Percentiles rank a stretch among this genome's conserved stretches.
phyloP scores from a whole-genome alignment of 2,888 invertebrate genomes.

The Chrysolina oricalcia region DNA sequence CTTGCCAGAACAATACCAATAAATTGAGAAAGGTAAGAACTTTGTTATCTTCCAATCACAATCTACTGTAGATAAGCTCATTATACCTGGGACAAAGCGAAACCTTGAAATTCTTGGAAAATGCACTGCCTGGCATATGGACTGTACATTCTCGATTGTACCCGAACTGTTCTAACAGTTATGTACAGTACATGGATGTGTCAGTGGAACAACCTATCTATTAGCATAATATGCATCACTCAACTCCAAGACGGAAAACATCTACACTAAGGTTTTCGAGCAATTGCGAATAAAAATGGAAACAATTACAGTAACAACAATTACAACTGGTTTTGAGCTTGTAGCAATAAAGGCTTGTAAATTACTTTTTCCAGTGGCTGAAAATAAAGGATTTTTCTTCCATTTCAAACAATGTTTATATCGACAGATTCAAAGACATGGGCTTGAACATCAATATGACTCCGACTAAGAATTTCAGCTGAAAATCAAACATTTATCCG shows the following conservation, averaged over 20 bases:
- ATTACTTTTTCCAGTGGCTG: constrained; percentile 25
- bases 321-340: constrained; percentile 16
- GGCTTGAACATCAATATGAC: background rate
- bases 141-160: constrained; percentile 19
- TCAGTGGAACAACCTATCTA: constrained; percentile 9
- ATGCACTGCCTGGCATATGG: constrained; percentile 20
- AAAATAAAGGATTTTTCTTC: constrained; percentile 12
- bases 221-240: constrained; percentile 8
- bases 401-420: background rate
- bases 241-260: constrained; percentile 12
- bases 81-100: background rate
- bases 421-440: constrained; percentile 3
- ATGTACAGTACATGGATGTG: constrained; percentile 18
- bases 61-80: background rate
- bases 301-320: constrained; percentile 2
- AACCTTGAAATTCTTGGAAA: constrained; percentile 21
- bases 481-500: constrained; percentile 18
- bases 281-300: constrained; percentile 19
- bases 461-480: constrained; percentile 20
- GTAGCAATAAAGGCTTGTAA: constrained; percentile 7
- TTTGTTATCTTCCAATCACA: background rate
- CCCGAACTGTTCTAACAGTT: constrained; percentile 10
- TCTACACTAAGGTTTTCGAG: background rate
- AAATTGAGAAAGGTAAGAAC: no score
- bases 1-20: background rate